Conservation (phyloP, 2,797 vertebrate genomes). For the Brachymystax lenok region DNA sequence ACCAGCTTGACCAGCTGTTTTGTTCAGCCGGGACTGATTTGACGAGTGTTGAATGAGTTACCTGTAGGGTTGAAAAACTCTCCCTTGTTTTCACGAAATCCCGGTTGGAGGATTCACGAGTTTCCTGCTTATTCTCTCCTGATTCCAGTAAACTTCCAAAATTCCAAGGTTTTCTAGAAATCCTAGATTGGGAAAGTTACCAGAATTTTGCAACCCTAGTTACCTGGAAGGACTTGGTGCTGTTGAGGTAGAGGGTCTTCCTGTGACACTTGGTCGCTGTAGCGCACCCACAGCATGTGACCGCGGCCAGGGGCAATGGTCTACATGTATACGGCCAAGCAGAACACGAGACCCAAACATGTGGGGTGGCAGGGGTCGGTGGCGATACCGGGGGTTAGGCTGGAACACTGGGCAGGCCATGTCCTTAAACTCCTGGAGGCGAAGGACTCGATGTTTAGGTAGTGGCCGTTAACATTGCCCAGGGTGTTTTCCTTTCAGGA, state of each 20-base stretch:
- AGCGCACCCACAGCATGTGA: constrained; percentile 82
- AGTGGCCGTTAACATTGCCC: constrained; percentile 81
- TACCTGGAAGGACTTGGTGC: constrained; percentile 86
- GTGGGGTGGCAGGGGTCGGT: constrained; percentile 57
- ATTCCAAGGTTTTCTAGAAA: too few relatives aligned
- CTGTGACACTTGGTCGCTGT: constrained; percentile 89
- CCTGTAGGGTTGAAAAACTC: too few relatives aligned
- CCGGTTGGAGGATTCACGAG: too few relatives aligned
- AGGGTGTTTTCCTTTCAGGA: constrained; percentile 87
- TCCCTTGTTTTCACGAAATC: too few relatives aligned
- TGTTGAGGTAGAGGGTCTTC: constrained; percentile 77
- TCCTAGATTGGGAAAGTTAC: too few relatives aligned
- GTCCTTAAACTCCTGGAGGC: constrained; percentile 77
- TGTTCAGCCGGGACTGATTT: too few relatives aligned
- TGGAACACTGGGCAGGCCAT: constrained; percentile 80
- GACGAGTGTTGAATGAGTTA: too few relatives aligned
- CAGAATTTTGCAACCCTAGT: too few relatives aligned
- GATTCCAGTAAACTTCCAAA: too few relatives aligned
- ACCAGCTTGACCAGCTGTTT: too few relatives aligned
- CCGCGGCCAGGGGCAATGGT: constrained; percentile 69
- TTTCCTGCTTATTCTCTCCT: too few relatives aligned
- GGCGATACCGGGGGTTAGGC: constrained; percentile 50
- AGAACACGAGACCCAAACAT: constrained; percentile 89
- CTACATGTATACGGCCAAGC: constrained; percentile 82
- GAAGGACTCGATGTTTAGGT: constrained; percentile 90